These are phyloP conservation scores for Dromiciops gliroides DNA, from an alignment of 2,113 vertebrate genomes.

Conservation along the genomic window DNA sequence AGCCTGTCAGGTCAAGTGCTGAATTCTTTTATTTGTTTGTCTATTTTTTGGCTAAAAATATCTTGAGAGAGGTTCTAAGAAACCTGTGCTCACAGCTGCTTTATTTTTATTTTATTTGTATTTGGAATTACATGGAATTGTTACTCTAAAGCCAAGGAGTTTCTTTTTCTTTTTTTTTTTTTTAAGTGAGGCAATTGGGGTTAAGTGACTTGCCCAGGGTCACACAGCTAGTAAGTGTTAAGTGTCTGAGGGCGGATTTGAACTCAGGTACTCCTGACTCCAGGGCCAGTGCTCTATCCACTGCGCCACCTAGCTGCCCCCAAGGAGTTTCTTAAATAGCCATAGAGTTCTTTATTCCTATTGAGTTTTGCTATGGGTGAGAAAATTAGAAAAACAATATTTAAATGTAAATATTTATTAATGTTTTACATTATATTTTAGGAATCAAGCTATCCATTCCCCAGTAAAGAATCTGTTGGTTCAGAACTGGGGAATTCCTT, in stretches of 20 bases:
- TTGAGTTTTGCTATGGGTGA: slow-evolving; percentile 73
- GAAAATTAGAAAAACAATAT: slow-evolving; percentile 70
- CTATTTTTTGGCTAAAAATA: slow-evolving; percentile 66
- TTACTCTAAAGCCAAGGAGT: slow-evolving; percentile 62
- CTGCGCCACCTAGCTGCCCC: too few relatives aligned
- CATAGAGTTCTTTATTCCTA: slow-evolving; percentile 67
- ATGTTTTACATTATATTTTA: slow-evolving; percentile 86
- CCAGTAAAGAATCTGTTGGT: slow-evolving; percentile 88
- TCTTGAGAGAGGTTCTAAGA: slow-evolving; percentile 61
- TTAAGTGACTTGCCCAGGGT: too few relatives aligned
- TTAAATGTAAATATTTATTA: slow-evolving; percentile 78
- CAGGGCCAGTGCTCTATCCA: too few relatives aligned
- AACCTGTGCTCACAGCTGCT: slow-evolving; percentile 53
- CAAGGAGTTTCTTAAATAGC: slow-evolving; percentile 55
- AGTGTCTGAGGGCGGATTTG: too few relatives aligned
- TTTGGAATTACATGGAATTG: slow-evolving; percentile 32
- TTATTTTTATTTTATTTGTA: slow-evolving; percentile 66
- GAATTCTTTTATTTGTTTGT: slow-evolving; percentile 43
- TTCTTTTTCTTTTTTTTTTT: too few relatives aligned
- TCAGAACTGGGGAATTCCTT: slow-evolving; percentile 88
- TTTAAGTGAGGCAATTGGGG: too few relatives aligned
- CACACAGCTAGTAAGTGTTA: too few relatives aligned
- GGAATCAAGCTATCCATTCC: slow-evolving; percentile 87
- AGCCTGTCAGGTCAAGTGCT: slow-evolving; percentile 63
- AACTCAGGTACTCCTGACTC: too few relatives aligned